Conservation (phyloP, 64 coral and sea anemone genomes). For the Porites lutea region DNA sequence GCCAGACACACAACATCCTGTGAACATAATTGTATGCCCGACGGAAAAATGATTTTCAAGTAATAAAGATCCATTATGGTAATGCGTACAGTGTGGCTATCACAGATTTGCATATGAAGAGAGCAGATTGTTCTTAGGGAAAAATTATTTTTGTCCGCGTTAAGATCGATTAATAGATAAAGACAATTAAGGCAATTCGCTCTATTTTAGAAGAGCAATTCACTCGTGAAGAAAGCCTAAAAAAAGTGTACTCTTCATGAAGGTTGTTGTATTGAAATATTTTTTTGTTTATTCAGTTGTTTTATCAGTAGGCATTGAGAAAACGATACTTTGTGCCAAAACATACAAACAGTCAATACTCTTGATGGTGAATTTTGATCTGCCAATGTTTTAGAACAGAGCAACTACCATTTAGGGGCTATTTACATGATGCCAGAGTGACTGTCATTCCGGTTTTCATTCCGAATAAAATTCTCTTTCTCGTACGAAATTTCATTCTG, state of each 20-base stretch:
- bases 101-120: slow-evolving; percentile 27
- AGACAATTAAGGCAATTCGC: no score
- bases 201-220: no score
- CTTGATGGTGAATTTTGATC: background rate
- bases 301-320: background rate
- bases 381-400: no score
- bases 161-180: background rate
- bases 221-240: no score
- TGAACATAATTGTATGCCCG: background rate
- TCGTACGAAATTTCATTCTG: no score
- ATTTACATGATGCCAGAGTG: no score
- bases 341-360: background rate
- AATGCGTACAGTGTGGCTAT: slow-evolving; percentile 10
- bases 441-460: no score
- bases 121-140: background rate
- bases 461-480: no score
- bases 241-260: no score
- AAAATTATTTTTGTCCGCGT: background rate
- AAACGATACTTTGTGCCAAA: background rate
- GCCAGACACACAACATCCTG: background rate
- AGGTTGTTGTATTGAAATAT: no score
- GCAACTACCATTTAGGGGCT: no score
- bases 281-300: slow-evolving; percentile 16
- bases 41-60: slow-evolving; percentile 5
- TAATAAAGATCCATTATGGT: slow-evolving; percentile 28